Percentiles rank a stretch among this genome's conserved stretches.
phyloP scores from a whole-genome alignment of 2,888 invertebrate genomes.

The Melipona beecheii region DNA sequence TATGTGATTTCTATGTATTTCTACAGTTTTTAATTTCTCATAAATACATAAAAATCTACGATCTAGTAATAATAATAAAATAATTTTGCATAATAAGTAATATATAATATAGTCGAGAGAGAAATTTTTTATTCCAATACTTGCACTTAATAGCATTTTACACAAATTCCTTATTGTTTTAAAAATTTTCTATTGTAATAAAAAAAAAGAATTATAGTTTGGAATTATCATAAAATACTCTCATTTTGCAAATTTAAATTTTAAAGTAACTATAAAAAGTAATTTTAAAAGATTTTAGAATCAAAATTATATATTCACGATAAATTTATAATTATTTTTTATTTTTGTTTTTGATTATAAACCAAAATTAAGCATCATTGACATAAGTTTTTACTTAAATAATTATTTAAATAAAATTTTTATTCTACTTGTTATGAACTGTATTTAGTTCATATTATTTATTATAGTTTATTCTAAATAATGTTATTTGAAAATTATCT shows the following conservation, averaged over 20 bases:
- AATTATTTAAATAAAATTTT: too few species aligned
- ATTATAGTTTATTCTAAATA: too few species aligned
- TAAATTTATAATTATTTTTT: background rate
- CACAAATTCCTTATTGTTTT: background rate
- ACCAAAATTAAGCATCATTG: too few species aligned
- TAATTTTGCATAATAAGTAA: background rate
- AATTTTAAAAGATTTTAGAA: background rate
- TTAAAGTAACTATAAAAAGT: background rate
- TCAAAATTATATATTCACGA: background rate
- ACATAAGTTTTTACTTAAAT: too few species aligned
- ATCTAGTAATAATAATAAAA: background rate
- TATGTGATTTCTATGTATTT: too few species aligned
- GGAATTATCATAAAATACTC: background rate
- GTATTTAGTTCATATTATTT: too few species aligned
- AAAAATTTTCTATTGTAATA: background rate
- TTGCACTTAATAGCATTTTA: background rate
- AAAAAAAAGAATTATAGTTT: background rate
- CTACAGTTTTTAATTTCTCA: too few species aligned
- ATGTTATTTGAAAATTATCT: too few species aligned
- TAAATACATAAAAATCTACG: too few species aligned
- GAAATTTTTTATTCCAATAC: background rate
- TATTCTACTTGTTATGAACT: too few species aligned
- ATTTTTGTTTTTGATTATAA: background rate
- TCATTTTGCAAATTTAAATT: background rate
- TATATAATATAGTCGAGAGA: background rate